These are phyloP conservation scores for Bovichtus diacanthus DNA, from an alignment of 2,797 vertebrate genomes.

Conservation along the genomic window DNA sequence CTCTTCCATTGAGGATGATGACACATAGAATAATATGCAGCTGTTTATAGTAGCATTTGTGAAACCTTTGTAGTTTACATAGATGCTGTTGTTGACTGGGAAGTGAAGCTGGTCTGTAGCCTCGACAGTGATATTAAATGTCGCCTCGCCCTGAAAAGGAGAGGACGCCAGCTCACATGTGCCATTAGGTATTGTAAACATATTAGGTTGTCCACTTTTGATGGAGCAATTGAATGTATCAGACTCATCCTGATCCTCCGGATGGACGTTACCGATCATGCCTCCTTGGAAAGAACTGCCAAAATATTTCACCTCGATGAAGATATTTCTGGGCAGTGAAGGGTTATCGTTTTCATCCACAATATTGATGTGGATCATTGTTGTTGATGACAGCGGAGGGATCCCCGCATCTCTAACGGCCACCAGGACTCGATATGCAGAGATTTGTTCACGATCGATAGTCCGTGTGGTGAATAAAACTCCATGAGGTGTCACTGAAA, in stretches of 20 bases:
- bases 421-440: constrained; percentile 71
- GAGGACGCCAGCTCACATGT: constrained; percentile 85
- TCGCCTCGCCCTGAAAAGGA: constrained; percentile 85
- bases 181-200: constrained; percentile 82
- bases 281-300: constrained; percentile 85
- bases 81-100: constrained; percentile 85
- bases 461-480: constrained; percentile 77
- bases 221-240: constrained; percentile 82
- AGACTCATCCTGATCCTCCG: constrained; percentile 81
- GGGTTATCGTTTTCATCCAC: constrained; percentile 87
- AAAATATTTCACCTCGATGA: constrained; percentile 88
- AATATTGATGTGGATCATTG: constrained; percentile 76
- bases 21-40: constrained; percentile 85
- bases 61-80: constrained; percentile 86
- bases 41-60: constrained; percentile 84
- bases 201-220: constrained; percentile 75
- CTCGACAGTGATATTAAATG: constrained; percentile 85
- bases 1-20: constrained; percentile 73
- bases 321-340: constrained; percentile 77
- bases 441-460: constrained; percentile 79
- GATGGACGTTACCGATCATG: constrained; percentile 81
- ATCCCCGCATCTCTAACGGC: constrained; percentile 82
- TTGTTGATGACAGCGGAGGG: constrained; percentile 79
- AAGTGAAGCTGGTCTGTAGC: constrained; percentile 82
- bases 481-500: constrained; percentile 82